Conservation (phyloP, 2,797 vertebrate species). For the Lacerta viridis region DNA sequence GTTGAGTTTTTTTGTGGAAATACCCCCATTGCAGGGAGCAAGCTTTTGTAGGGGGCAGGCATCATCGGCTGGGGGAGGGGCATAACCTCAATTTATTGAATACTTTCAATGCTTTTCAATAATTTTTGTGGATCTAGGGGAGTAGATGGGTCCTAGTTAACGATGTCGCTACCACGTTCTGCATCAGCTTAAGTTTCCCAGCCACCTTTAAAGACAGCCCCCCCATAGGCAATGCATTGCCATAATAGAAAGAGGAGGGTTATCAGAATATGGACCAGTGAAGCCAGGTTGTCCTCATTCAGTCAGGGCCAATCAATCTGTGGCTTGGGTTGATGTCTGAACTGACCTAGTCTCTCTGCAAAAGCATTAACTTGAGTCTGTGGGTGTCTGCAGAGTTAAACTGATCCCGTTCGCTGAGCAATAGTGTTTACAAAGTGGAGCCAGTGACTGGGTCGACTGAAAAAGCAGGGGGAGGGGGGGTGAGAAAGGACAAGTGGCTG, state of each 20-base stretch:
- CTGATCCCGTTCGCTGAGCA: neutral
- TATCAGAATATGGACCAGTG: neutral
- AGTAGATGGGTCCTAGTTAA: too few relatives aligned
- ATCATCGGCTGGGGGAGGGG: too few relatives aligned
- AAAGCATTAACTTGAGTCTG: neutral
- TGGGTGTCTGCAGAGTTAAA: neutral
- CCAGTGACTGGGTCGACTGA: constrained; percentile 48
- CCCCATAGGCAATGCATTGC: too few relatives aligned
- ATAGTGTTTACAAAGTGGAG: constrained; percentile 46
- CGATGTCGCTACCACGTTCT: too few relatives aligned
- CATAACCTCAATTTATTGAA: too few relatives aligned
- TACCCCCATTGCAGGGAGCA: too few relatives aligned
- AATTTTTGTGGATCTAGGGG: too few relatives aligned
- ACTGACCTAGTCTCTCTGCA: neutral
- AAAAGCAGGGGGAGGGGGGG: constrained; percentile 52
- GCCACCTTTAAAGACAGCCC: neutral
- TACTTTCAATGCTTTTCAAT: too few relatives aligned
- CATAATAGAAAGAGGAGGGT: too few relatives aligned
- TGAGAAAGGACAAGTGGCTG: constrained; percentile 65
- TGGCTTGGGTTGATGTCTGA: neutral
- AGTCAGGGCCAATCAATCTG: neutral
- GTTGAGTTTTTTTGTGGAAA: too few relatives aligned
- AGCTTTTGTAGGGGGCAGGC: too few relatives aligned
- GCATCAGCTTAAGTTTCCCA: neutral
- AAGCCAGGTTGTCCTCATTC: neutral